Evolutionary conservation across 2,888 invertebrate species (phyloP).

Genomic region (Drosophila cyrtoloma): DNA sequence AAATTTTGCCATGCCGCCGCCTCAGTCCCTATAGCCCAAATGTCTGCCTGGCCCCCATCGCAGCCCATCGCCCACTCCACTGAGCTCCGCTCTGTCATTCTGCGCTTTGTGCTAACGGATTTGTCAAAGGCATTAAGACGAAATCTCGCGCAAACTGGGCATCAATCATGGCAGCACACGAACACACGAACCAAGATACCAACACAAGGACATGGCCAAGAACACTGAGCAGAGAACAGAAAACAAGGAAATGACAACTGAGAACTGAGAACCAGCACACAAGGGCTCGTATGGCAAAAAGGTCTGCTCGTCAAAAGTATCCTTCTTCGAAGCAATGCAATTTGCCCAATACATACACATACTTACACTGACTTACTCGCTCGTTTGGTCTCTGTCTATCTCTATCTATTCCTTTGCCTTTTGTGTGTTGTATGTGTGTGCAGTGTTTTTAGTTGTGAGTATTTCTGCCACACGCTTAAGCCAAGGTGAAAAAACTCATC

Average conservation of each 20-base stretch:
- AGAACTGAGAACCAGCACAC: slow-evolving; percentile 12
- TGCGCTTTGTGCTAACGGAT: slow-evolving; percentile 75
- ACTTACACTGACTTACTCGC: not conserved
- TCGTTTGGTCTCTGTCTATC: not conserved
- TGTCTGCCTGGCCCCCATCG: not conserved
- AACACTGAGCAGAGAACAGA: slow-evolving; percentile 6
- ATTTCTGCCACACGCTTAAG: slow-evolving; percentile 27
- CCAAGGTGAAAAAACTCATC: slow-evolving; percentile 50
- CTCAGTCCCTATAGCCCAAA: not conserved
- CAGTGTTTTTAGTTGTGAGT: slow-evolving; percentile 16
- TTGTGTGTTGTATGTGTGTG: not conserved
- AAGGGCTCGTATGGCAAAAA: slow-evolving; percentile 41
- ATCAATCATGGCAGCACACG: slow-evolving; percentile 70
- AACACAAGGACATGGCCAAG: slow-evolving; percentile 24
- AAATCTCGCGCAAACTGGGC: slow-evolving; percentile 80
- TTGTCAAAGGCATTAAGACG: slow-evolving; percentile 80
- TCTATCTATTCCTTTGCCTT: not conserved
- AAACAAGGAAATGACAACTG: not conserved
- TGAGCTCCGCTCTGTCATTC: slow-evolving; percentile 53
- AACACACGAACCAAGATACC: slow-evolving; percentile 16
- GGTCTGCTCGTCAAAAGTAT: slow-evolving; percentile 47
- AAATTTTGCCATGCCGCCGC: slow-evolving; percentile 63
- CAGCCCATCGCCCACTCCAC: slow-evolving; percentile 1
- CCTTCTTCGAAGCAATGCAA: slow-evolving; percentile 37
- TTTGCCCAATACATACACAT: slow-evolving; percentile 1